A percentile compares a stretch with the other conserved stretches of the same genome.
phyloP scores from a whole-genome alignment of 2,797 vertebrate genomes.

The Tragopan temminckii region DNA sequence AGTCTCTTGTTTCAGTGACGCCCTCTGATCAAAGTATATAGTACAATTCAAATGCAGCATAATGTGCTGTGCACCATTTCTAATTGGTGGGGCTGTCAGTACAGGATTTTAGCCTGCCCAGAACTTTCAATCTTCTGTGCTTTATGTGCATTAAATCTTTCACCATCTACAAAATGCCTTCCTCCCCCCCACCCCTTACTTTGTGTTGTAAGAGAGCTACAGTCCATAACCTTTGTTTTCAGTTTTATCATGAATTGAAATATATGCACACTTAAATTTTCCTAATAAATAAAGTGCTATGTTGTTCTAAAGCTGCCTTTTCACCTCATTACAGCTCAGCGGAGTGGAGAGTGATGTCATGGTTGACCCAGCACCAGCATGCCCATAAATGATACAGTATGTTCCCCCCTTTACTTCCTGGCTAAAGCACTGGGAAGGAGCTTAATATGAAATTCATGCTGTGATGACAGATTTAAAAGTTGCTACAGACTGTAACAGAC shows the following conservation, averaged over 20 bases:
- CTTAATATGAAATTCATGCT: constrained; percentile 87
- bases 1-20: neutral
- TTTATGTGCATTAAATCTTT: constrained; percentile 69
- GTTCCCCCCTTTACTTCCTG: constrained; percentile 86
- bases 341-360: constrained; percentile 84
- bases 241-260: constrained; percentile 80
- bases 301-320: constrained; percentile 83
- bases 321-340: constrained; percentile 86
- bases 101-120: constrained; percentile 45
- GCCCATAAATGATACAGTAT: constrained; percentile 88
- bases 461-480: constrained; percentile 99
- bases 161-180: constrained; percentile 51
- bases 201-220: constrained; percentile 63
- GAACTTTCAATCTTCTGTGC: constrained; percentile 51
- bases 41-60: neutral
- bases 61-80: neutral
- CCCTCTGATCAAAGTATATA: neutral
- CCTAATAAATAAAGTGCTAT: constrained; percentile 84
- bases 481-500: constrained; percentile 94
- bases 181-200: neutral
- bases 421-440: constrained; percentile 83
- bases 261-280: constrained; percentile 76
- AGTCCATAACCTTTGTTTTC: constrained; percentile 77
- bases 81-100: constrained; percentile 36
- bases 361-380: constrained; percentile 83